phyloP scores from a whole-genome alignment of 2,888 invertebrate genomes.

The Dolichomitus sp. region DNA sequence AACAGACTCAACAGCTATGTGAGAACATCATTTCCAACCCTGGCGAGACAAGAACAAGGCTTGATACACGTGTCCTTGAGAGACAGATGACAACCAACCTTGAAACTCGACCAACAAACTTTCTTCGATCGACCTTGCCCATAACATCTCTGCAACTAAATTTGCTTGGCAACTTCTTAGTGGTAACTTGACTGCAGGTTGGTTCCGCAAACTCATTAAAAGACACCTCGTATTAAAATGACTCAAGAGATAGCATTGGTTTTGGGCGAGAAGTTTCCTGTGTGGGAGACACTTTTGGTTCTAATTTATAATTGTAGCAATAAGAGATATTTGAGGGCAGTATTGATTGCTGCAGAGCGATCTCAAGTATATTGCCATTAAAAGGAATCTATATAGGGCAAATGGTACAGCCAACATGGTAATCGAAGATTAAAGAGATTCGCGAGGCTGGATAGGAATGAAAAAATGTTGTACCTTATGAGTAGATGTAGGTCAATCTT shows the following conservation, averaged over 20 bases:
- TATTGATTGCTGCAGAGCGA: no score
- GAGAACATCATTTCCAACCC: background rate
- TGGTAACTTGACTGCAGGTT: background rate
- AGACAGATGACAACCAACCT: background rate
- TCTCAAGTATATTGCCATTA: no score
- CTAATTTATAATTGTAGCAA: no score
- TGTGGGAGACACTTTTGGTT: background rate
- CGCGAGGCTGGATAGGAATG: no score
- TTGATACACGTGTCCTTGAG: slow-evolving; percentile 4
- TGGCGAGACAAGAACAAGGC: background rate
- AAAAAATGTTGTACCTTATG: no score
- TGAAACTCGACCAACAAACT: background rate
- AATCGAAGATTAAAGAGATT: no score
- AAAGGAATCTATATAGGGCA: no score
- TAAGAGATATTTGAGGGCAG: no score
- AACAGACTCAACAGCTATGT: background rate
- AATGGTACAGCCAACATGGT: no score
- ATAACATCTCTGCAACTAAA: background rate
- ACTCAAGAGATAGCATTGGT: background rate
- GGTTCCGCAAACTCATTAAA: background rate
- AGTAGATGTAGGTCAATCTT: no score
- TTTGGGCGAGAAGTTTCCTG: background rate
- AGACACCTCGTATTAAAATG: background rate
- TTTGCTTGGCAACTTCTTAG: background rate
- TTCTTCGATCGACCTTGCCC: background rate